Evolutionary conservation across 2,797 vertebrate species (phyloP).

Genomic region (Orientallactaga sibirica): DNA sequence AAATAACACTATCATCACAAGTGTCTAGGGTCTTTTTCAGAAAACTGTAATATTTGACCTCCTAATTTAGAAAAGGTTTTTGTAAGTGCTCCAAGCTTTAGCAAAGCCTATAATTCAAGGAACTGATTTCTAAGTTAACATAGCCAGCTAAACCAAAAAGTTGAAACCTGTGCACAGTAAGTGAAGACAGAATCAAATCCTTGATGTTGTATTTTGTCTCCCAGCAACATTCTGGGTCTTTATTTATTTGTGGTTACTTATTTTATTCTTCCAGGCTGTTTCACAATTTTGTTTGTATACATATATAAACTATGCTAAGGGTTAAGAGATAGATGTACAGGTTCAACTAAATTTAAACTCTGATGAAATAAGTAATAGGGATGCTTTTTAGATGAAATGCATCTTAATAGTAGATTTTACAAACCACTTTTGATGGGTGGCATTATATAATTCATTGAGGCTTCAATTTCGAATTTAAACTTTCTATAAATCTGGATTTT

Average conservation of each 20-base stretch:
- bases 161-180: not conserved
- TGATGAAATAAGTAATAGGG: slow-evolving; percentile 26
- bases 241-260: slow-evolving; percentile 32
- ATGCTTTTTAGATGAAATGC: not conserved
- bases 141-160: slow-evolving; percentile 53
- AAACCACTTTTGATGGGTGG: not conserved
- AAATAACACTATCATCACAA: slow-evolving; percentile 73
- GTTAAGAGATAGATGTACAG: not conserved
- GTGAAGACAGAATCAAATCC: slow-evolving; percentile 23
- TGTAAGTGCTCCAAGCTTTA: slow-evolving; percentile 58
- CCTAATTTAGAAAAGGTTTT: slow-evolving; percentile 62
- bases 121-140: slow-evolving; percentile 70
- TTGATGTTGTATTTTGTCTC: not conserved
- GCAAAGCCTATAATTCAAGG: slow-evolving; percentile 48
- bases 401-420: slow-evolving; percentile 1
- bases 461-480: not conserved
- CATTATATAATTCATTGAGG: not conserved
- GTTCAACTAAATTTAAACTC: slow-evolving; percentile 31
- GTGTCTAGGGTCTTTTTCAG: slow-evolving; percentile 47
- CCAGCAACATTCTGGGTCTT: slow-evolving; percentile 9
- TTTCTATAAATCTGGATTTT: not conserved
- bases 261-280: slow-evolving; percentile 48
- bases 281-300: slow-evolving; percentile 10
- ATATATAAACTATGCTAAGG: not conserved
- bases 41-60: slow-evolving; percentile 68